These are phyloP conservation scores for Dexiosoma caninum DNA, from an alignment of 2,888 invertebrate species.

Conservation along the genomic window DNA sequence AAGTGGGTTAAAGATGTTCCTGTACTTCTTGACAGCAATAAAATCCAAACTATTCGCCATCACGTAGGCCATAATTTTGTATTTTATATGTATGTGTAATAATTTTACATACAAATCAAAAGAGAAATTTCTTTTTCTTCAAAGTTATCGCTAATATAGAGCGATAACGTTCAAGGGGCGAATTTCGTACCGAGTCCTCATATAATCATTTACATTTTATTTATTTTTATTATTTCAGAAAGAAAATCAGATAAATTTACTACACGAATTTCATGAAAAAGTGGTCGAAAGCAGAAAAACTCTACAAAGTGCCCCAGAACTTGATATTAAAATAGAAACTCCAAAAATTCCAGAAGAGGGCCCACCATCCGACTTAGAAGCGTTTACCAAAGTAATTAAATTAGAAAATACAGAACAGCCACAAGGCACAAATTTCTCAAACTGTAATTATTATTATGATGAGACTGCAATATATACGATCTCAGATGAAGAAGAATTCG, in stretches of 20 bases:
- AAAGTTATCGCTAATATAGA: no score
- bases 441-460: slow-evolving; percentile 3
- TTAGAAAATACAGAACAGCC: not conserved
- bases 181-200: no score
- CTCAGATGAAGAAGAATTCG: slow-evolving; percentile 12
- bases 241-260: not conserved
- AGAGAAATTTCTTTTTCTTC: no score
- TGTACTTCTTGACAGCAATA: no score
- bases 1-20: no score
- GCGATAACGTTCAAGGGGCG: no score
- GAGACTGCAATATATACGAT: not conserved
- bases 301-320: not conserved
- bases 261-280: not conserved
- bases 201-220: no score
- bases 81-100: no score
- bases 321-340: not conserved
- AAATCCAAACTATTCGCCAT: no score
- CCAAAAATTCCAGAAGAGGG: not conserved
- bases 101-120: no score
- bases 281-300: not conserved
- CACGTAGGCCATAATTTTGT: no score
- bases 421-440: not conserved
- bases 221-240: not conserved
- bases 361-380: not conserved
- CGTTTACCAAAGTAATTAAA: no score